Base-by-base conservation (phyloP, 1,140 invertebrate species). In the Drosophila sulfurigaster region DNA sequence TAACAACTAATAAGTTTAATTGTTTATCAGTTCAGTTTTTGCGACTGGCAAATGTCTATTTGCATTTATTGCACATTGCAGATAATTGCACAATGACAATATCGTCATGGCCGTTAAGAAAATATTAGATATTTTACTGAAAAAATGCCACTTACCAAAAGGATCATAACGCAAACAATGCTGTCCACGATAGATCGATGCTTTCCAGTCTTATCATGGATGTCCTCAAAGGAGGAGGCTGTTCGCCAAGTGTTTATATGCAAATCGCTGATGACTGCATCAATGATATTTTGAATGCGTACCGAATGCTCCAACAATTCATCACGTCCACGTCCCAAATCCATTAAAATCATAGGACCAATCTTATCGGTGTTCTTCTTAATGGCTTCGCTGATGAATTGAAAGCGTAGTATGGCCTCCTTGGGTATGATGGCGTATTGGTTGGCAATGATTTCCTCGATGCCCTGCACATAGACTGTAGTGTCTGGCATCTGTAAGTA, bases 91-190 rank as follows among this genome's bases (percentile, higher is more conserved):
- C 6, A 13, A 8, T 15, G 6, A 35, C 15, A 45, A 65, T 67
- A 90, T 11, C 8, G 4, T 10, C 10, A 10, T 41, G 2, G 20
- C 25, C 3, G 16, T 0, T 45, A 8, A 45, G 43, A 11, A 5
- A 35, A 8, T 3, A 10, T 56, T 2, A 45, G 13, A 2, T 25
- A 25, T 0, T 25, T 25, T 25, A 25, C 30, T 32, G 30, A 32
- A 32, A 5, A 35, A 8, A 7, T 38, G 6, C 35, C n/a, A 77
- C 73, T 78, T 75, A 92, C 93, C 64, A 94, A 59, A 15, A 95
- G 83, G 16, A 95, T 83, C 1, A 94, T 74, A 51, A 93, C 86
- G 75, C 94, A 93, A 5, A 94, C 91, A 25, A 75, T 92, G 28
- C 94, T 66, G 38, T 78, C 74, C 16, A 87, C 16, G 2, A 32